Conservation (phyloP, 2,888 invertebrate species). For the Drosophila prostipennis region DNA sequence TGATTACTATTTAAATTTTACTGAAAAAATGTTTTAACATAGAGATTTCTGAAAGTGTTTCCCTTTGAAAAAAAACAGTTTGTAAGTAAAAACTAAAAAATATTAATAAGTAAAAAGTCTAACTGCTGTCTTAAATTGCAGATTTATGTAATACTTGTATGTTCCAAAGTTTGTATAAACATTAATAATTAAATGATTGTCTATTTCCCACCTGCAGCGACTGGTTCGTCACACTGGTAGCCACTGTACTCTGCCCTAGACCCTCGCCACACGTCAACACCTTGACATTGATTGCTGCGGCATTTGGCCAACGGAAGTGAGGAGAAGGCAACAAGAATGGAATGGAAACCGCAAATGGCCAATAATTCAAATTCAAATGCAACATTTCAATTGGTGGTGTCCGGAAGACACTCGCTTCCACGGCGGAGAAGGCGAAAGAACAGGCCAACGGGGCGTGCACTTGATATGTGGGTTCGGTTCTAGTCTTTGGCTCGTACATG, state of each 20-base stretch:
- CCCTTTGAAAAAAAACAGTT: too few species aligned
- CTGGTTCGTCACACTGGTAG: background rate
- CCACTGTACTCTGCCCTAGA: conserved; percentile 7
- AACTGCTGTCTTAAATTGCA: too few species aligned
- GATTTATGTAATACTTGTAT: too few species aligned
- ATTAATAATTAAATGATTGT: too few species aligned
- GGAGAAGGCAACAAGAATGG: background rate
- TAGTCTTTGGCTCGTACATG: background rate
- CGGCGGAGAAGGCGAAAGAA: conserved; percentile 12
- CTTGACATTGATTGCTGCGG: conserved; percentile 52
- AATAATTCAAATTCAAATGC: conserved; percentile 45
- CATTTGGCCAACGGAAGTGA: conserved; percentile 11
- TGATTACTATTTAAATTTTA: too few species aligned
- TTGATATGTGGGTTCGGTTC: conserved; percentile 23
- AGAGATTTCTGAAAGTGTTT: too few species aligned
- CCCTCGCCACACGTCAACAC: conserved; percentile 34
- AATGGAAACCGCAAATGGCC: conserved; percentile 36
- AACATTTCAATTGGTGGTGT: conserved; percentile 31
- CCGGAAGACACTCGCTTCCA: conserved; percentile 13
- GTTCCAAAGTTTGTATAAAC: too few species aligned
- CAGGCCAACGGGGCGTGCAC: conserved; percentile 21
- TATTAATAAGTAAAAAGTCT: too few species aligned
- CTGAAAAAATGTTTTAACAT: too few species aligned
- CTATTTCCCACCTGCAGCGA: background rate
- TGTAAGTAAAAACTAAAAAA: too few species aligned